Conservation (phyloP, 2,113 vertebrate genomes). For the Perca fluviatilis region DNA sequence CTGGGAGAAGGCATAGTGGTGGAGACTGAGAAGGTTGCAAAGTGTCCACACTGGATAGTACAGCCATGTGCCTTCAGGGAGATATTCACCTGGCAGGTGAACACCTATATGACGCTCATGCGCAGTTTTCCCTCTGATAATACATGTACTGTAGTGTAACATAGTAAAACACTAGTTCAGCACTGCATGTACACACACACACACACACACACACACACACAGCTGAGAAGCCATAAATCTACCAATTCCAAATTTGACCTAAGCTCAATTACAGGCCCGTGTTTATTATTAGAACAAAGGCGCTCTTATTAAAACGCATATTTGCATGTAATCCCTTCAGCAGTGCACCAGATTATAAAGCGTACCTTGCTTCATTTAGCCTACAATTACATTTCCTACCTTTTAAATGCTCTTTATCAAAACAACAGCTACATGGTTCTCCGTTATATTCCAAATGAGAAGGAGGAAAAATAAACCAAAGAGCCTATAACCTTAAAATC, state of each 20-base stretch:
- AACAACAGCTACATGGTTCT: background rate
- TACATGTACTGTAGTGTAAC: background rate
- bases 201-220: slow-evolving; percentile 24
- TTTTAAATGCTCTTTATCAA: background rate
- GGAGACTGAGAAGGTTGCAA: slow-evolving; percentile 51
- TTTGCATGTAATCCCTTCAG: slow-evolving; percentile 2
- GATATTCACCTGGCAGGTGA: slow-evolving; percentile 55
- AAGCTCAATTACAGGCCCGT: slow-evolving; percentile 61
- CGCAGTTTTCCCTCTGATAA: background rate
- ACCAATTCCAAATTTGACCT: slow-evolving; percentile 55
- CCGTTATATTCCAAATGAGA: background rate
- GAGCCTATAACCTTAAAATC: background rate
- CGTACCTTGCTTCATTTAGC: background rate
- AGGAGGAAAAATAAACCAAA: background rate
- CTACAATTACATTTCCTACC: background rate
- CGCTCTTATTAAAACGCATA: slow-evolving; percentile 15
- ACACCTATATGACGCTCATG: slow-evolving; percentile 19
- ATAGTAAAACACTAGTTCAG: background rate
- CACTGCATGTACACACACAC: background rate
- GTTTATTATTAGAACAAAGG: slow-evolving; percentile 66
- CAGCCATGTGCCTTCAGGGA: slow-evolving; percentile 11
- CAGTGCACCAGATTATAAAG: background rate
- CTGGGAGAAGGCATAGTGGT: slow-evolving; percentile 60
- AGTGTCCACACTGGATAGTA: slow-evolving; percentile 55
- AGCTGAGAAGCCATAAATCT: slow-evolving; percentile 44